phyloP scores from a whole-genome alignment of 2,888 invertebrate species.

The Pardosa pseudoannulata region DNA sequence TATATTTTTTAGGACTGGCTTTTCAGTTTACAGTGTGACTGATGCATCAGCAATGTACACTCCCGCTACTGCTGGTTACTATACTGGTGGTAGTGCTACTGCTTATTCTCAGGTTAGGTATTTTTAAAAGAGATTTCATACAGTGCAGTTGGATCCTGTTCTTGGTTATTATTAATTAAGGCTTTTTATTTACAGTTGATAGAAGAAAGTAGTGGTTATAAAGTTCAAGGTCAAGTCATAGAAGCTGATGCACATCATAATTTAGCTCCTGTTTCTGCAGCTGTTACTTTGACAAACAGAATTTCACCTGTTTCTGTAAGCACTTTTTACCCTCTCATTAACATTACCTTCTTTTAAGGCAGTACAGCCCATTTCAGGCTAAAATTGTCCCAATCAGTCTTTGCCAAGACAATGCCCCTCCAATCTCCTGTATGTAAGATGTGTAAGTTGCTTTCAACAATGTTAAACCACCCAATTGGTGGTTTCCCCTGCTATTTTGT shows the following conservation, averaged over 20 bases:
- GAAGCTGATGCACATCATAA: constrained; percentile 79
- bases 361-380: too few relatives aligned
- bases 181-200: constrained; percentile 42
- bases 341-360: too few relatives aligned
- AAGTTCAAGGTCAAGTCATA: constrained; percentile 80
- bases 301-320: constrained; percentile 95
- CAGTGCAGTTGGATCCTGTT: too few relatives aligned
- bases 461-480: too few relatives aligned
- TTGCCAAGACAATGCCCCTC: too few relatives aligned
- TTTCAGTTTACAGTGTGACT: constrained; percentile 86
- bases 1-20: constrained; percentile 76
- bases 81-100: constrained; percentile 82
- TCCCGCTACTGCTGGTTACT: constrained; percentile 84
- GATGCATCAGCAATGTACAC: constrained; percentile 82
- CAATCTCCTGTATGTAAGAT: too few relatives aligned
- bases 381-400: too few relatives aligned
- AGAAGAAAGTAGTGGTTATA: constrained; percentile 74
- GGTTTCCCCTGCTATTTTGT: too few relatives aligned
- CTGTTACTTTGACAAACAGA: constrained; percentile 83
- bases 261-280: constrained; percentile 77
- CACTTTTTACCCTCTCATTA: constrained; percentile 72
- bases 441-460: too few relatives aligned
- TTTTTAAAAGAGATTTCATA: too few relatives aligned
- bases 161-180: background rate
- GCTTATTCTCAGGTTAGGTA: constrained; percentile 82